Conservation (phyloP, 1,140 invertebrate genomes). For the Scaptomyza pallida region DNA sequence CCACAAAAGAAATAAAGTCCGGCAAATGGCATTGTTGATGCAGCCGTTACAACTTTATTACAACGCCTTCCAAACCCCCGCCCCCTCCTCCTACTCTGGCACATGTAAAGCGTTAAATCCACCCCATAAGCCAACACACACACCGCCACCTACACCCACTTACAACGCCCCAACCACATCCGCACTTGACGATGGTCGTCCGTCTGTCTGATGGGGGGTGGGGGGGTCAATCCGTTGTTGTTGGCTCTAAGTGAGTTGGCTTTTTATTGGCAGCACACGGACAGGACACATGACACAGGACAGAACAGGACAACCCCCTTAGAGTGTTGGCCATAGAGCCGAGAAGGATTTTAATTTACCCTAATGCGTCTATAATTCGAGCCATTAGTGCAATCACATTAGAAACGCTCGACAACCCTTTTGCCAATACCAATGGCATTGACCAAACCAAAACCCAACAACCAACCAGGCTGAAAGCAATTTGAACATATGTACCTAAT, state of each 20-base stretch:
- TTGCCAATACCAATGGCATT: slow-evolving; percentile 46
- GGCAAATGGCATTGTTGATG: slow-evolving; percentile 63
- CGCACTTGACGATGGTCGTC: neutral
- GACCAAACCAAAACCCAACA: slow-evolving; percentile 23
- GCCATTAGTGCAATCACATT: slow-evolving; percentile 83
- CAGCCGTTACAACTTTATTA: slow-evolving; percentile 68
- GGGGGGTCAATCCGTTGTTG: slow-evolving; percentile 51
- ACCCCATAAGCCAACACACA: slow-evolving; percentile 20
- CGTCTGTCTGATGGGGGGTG: neutral
- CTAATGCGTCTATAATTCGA: slow-evolving; percentile 83
- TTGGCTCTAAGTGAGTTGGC: slow-evolving; percentile 51
- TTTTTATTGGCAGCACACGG: slow-evolving; percentile 43
- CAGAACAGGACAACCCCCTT: slow-evolving; percentile 30
- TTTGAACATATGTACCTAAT: neutral
- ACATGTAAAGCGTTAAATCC: slow-evolving; percentile 33
- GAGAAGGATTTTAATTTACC: slow-evolving; percentile 80
- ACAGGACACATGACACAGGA: too few species aligned
- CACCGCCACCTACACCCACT: neutral
- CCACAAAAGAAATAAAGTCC: slow-evolving; percentile 42
- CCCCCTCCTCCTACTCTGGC: neutral
- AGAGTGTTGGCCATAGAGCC: slow-evolving; percentile 14
- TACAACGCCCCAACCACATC: neutral
- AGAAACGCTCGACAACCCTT: slow-evolving; percentile 72
- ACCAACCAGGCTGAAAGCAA: slow-evolving; percentile 3
- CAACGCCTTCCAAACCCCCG: neutral